These are phyloP conservation scores for Oryctes rhinoceros DNA, from an alignment of 1,140 invertebrate genomes.

Conservation along the genomic window DNA sequence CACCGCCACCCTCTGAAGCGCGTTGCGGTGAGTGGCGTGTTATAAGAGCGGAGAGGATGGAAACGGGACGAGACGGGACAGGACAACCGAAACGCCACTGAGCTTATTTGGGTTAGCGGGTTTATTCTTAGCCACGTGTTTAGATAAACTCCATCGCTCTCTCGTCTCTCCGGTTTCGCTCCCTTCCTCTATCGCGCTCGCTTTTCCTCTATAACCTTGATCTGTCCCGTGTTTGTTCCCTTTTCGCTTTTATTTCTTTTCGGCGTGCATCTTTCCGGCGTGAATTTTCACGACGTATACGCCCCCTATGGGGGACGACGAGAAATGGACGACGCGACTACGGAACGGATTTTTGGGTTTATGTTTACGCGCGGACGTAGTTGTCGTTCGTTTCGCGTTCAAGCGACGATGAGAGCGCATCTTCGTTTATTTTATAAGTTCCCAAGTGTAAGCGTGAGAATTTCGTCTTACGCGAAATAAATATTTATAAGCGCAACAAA, in stretches of 20 bases:
- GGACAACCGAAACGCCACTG: conserved; percentile 22
- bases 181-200: conserved; percentile 9
- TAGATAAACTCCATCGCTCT: conserved; percentile 25
- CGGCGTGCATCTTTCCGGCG: background rate
- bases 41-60: background rate
- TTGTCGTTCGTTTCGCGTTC: conserved; percentile 2
- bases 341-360: conserved; percentile 14
- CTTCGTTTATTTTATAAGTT: conserved; percentile 5
- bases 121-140: conserved; percentile 35
- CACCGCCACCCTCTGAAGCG: background rate
- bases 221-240: background rate
- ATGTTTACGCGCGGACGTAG: background rate
- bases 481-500: conserved; percentile 23
- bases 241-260: background rate
- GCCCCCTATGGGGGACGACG: background rate
- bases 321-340: background rate
- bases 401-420: background rate
- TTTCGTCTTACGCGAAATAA: conserved; percentile 5
- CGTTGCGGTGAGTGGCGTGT: background rate
- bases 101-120: conserved; percentile 35
- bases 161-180: background rate
- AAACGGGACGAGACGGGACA: background rate
- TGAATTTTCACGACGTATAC: conserved; percentile 14
- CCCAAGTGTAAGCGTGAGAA: conserved; percentile 10
- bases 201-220: background rate